These are phyloP conservation scores for Willowsia nigromaculata DNA, from an alignment of 2,888 invertebrate genomes.

Conservation along the genomic window DNA sequence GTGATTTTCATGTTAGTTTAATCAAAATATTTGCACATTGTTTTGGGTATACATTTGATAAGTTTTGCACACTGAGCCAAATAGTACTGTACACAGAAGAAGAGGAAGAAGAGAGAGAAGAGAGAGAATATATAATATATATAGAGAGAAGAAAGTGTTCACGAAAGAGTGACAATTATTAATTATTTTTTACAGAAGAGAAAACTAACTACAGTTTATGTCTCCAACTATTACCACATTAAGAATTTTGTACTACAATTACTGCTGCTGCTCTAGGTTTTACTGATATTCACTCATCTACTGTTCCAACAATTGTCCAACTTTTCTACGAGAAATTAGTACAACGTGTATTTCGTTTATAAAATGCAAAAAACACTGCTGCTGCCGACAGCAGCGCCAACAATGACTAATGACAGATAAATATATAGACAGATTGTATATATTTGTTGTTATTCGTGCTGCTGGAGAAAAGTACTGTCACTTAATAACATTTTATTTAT, in stretches of 20 bases:
- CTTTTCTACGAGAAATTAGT: background rate
- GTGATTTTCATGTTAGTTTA: too few relatives aligned
- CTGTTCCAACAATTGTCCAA: too few relatives aligned
- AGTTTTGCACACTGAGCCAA: conserved; percentile 13
- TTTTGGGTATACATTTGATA: too few relatives aligned
- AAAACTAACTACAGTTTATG: background rate
- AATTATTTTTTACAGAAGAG: background rate
- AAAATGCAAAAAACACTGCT: conserved; percentile 29
- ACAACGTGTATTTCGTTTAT: conserved; percentile 10
- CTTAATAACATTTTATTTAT: background rate
- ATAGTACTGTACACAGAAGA: conserved; percentile 25
- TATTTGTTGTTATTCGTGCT: conserved; percentile 30
- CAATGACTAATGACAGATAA: conserved; percentile 43
- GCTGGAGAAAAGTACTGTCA: conserved; percentile 62
- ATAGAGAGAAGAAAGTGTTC: background rate
- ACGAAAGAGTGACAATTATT: background rate
- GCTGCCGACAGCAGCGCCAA: conserved; percentile 58
- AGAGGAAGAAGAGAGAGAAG: background rate
- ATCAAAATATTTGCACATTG: too few relatives aligned
- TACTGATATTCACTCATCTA: too few relatives aligned
- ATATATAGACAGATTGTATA: too few relatives aligned
- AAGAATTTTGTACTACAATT: background rate
- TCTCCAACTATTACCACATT: background rate
- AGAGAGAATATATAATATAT: background rate
- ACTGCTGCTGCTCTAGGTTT: background rate